phyloP scores from a whole-genome alignment of 1,140 invertebrate genomes.

The Tetramorium parvispinum region DNA sequence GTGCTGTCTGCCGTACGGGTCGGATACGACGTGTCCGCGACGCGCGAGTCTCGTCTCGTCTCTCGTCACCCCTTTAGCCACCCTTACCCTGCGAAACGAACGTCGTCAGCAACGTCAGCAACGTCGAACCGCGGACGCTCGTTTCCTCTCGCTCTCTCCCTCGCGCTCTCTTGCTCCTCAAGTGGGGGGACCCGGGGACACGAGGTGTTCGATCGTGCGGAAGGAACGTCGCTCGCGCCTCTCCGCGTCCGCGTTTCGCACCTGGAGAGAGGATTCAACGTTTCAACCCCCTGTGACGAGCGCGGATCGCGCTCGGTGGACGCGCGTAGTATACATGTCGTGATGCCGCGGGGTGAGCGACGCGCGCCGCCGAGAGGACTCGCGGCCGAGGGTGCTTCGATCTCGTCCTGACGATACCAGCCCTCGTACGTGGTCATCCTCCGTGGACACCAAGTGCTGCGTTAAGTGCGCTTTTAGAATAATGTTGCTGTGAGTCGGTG shows the following conservation, averaged over 20 bases:
- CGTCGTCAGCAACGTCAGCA: conserved; percentile 9
- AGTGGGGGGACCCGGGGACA: conserved; percentile 1
- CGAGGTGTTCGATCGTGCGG: conserved; percentile 6
- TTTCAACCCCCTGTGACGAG: neutral
- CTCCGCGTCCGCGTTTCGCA: neutral
- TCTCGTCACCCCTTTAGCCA: conserved; percentile 30
- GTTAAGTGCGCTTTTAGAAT: too few species aligned
- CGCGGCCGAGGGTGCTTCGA: conserved; percentile 59
- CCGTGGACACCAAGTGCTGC: conserved; percentile 18
- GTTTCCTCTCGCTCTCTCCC: too few species aligned
- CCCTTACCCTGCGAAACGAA: conserved; percentile 24
- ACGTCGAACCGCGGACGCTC: conserved; percentile 31
- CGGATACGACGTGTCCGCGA: conserved; percentile 60
- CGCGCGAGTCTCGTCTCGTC: conserved; percentile 20
- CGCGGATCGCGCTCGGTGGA: conserved; percentile 28
- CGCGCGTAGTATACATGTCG: conserved; percentile 63
- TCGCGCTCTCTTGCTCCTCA: neutral
- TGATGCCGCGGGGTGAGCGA: conserved; percentile 66
- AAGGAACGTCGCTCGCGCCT: conserved; percentile 1
- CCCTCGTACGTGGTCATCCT: conserved; percentile 61
- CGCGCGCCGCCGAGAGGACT: conserved; percentile 60
- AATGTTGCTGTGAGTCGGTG: conserved; percentile 39
- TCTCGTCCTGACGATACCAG: conserved; percentile 73
- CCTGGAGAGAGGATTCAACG: neutral
- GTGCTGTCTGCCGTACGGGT: conserved; percentile 76